Conservation (phyloP, 2,797 vertebrate species). For the Platalea minor region DNA sequence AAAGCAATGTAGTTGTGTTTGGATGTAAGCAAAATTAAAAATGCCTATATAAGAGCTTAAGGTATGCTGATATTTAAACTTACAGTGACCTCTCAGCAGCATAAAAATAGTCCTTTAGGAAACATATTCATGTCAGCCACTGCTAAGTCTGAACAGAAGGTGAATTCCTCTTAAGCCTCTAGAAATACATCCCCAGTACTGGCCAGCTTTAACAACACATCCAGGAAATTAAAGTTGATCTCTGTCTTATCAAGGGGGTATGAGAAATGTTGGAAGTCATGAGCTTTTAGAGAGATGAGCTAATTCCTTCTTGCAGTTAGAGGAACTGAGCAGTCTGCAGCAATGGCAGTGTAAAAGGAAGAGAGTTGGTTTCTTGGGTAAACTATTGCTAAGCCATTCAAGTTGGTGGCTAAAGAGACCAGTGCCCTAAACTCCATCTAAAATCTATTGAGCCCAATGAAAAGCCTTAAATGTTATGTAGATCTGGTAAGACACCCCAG, state of each 20-base stretch:
- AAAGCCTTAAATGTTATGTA: background rate
- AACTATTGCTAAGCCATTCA: background rate
- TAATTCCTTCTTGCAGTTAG: conserved; percentile 21
- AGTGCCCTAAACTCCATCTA: background rate
- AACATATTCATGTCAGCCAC: conserved; percentile 24
- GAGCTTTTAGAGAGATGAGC: conserved; percentile 5
- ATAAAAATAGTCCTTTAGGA: conserved; percentile 40
- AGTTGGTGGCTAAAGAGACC: background rate
- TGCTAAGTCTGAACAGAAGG: conserved; percentile 30
- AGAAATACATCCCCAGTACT: conserved; percentile 19
- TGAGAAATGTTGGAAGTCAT: conserved; percentile 7
- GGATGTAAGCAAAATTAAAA: conserved; percentile 33
- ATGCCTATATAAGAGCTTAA: background rate
- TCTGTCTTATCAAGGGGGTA: background rate
- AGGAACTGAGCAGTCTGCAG: background rate
- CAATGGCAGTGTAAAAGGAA: background rate
- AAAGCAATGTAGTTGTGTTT: background rate
- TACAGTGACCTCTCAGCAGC: conserved; percentile 6
- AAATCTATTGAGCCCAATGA: background rate
- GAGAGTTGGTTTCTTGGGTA: background rate
- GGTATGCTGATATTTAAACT: conserved; percentile 44
- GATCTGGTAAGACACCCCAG: background rate
- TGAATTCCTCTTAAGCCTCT: conserved; percentile 25
- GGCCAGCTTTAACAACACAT: background rate
- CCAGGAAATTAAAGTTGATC: conserved; percentile 40